Evolutionary conservation across 1,140 invertebrate species (phyloP).

Genomic region (Drosophila pruinosa): DNA sequence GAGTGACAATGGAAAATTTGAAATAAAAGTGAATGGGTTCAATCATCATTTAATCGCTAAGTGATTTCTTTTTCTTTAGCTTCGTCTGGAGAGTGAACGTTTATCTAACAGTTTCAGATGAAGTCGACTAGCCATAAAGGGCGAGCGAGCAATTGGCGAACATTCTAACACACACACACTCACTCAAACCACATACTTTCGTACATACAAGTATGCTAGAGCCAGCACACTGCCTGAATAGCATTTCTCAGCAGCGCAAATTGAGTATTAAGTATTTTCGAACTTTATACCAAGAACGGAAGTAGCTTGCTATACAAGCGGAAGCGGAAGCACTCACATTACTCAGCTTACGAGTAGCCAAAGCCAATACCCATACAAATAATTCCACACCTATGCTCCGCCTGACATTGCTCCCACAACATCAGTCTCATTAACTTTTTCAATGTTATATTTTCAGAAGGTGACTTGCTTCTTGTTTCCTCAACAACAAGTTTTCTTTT

Average conservation of each 20-base stretch:
- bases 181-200: background rate
- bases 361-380: constrained; percentile 19
- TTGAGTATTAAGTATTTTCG: constrained; percentile 77
- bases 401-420: constrained; percentile 16
- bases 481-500: constrained; percentile 15
- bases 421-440: constrained; percentile 9
- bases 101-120: constrained; percentile 56
- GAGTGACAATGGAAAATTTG: background rate
- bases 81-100: constrained; percentile 31
- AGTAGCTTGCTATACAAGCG: constrained; percentile 58
- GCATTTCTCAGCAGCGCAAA: constrained; percentile 55
- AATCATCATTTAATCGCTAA: constrained; percentile 58
- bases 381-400: constrained; percentile 16
- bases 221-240: constrained; percentile 16
- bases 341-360: constrained; percentile 56
- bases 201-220: background rate
- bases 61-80: constrained; percentile 19
- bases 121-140: constrained; percentile 22
- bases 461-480: constrained; percentile 27
- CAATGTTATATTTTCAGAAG: constrained; percentile 39
- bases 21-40: constrained; percentile 61
- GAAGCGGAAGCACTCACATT: constrained; percentile 77
- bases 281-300: constrained; percentile 85
- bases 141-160: constrained; percentile 50
- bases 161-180: constrained; percentile 36